A percentile compares a stretch with the other conserved stretches of the same genome.
These are phyloP conservation scores for Hoplostethus atlanticus DNA, from an alignment of 2,797 vertebrate genomes.

Conservation along the genomic window DNA sequence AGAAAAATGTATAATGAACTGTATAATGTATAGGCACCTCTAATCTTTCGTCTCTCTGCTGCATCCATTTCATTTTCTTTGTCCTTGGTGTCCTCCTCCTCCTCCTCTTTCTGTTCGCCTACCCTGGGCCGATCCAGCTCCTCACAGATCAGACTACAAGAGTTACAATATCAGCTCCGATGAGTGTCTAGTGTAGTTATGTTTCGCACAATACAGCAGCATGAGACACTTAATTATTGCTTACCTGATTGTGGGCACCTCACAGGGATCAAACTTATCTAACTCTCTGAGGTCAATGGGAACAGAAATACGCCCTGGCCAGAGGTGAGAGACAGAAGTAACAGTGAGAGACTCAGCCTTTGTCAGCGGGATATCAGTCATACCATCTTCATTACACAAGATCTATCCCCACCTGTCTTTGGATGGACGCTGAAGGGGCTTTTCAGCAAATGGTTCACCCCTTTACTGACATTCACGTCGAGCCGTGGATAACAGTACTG, in stretches of 20 bases:
- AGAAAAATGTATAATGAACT: neutral
- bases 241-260: constrained; percentile 94
- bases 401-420: constrained; percentile 89
- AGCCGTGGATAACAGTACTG: constrained; percentile 97
- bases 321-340: constrained; percentile 34
- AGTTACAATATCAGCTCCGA: constrained; percentile 6
- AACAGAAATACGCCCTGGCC: constrained; percentile 92
- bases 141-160: constrained; percentile 85
- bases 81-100: constrained; percentile 66
- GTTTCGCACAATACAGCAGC: neutral
- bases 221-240: neutral
- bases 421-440: constrained; percentile 98
- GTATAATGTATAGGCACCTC: constrained; percentile 84
- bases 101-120: constrained; percentile 75
- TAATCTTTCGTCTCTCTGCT: constrained; percentile 80
- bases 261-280: constrained; percentile 92
- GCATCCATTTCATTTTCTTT: constrained; percentile 80
- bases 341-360: constrained; percentile 1
- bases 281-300: constrained; percentile 91
- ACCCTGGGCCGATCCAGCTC: constrained; percentile 87
- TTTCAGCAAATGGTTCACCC: constrained; percentile 94
- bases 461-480: constrained; percentile 96
- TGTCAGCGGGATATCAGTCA: neutral
- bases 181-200: neutral
- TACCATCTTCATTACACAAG: neutral